Base-by-base conservation (phyloP, 2,888 invertebrate genomes). In the Lepeophtheirus nordmannii region DNA sequence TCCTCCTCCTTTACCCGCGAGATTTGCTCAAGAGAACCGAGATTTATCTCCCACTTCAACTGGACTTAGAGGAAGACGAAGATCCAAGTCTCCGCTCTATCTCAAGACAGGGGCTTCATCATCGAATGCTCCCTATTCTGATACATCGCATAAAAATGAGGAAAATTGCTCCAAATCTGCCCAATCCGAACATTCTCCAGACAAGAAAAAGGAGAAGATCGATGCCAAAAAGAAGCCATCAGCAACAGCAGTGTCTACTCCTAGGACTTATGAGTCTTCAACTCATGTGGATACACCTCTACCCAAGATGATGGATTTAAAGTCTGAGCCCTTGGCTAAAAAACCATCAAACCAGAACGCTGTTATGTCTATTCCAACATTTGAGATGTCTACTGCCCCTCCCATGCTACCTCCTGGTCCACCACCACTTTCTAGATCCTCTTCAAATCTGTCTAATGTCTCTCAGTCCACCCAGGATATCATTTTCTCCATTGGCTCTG, bases 401-500 rank as follows among this genome's bases (percentile, higher is more conserved):
- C 37, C 60, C 12, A 37, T 37, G 20, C 39, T 60, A 23, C 60
- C 60, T 17, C 60, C 60, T 14, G 39, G 60, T 10, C 30, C 41
- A 8, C 63, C 63, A 30, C 23, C 17, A 22, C 37, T 63, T 10
- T 46, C 56, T 9, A n/a, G 63, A 14, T 63, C 63, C 53, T 46
- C 41, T 22, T 63, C 63, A 9, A 63, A 46, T n/a, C n/a, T 53
- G 5, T 63, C 63, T n/a, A 56, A 22, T 53, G 11, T 20, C 30
- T 63, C 63, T 10, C 20, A 20, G 11, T 46, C 72, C 72, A 39
- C 72, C 72, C 40, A 76, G 74, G 86, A 88, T 77, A 87, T 93
- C 79, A 85, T 94, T 77, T 85, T 90, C 68, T 85, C 89, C 73
- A 87, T 96, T 74, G 89, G 90, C 73, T 89, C 85, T 39, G 94